phyloP scores from a whole-genome alignment of 2,113 vertebrate species.

The Coptodon bakossiorum region DNA sequence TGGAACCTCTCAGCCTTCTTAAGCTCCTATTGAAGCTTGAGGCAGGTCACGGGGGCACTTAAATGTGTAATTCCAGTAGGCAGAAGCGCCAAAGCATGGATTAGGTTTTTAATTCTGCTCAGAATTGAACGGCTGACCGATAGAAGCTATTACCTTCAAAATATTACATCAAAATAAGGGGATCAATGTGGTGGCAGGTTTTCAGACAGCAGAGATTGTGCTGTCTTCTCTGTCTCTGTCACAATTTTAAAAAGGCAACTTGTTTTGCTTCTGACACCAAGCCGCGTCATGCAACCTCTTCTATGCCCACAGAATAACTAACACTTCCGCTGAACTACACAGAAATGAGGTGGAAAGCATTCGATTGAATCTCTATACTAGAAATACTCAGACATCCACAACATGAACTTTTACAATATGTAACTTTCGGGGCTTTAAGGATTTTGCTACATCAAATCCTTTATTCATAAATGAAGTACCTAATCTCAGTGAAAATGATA shows the following conservation, averaged over 20 bases:
- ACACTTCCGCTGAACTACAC: background rate
- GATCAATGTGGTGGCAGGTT: background rate
- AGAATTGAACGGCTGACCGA: background rate
- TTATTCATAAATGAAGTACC: background rate
- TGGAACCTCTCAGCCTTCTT: background rate
- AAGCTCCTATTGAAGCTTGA: background rate
- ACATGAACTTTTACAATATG: background rate
- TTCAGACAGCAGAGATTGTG: background rate
- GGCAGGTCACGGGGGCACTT: background rate
- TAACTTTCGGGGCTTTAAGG: background rate
- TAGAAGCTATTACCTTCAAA: background rate
- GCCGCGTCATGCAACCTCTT: background rate
- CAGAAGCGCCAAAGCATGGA: constrained; percentile 10
- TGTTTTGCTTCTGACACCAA: constrained; percentile 22
- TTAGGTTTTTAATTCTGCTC: constrained; percentile 19
- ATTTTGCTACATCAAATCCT: background rate
- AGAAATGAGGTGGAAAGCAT: background rate
- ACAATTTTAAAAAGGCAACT: constrained; percentile 14
- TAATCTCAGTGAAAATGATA: background rate
- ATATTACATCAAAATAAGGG: background rate
- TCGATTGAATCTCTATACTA: background rate
- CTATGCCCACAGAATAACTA: constrained; percentile 13
- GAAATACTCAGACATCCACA: background rate
- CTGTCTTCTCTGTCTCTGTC: background rate
- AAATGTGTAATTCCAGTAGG: constrained; percentile 2